These are phyloP conservation scores for Drosophila cardini DNA, from an alignment of 1,140 invertebrate species.

Conservation along the genomic window DNA sequence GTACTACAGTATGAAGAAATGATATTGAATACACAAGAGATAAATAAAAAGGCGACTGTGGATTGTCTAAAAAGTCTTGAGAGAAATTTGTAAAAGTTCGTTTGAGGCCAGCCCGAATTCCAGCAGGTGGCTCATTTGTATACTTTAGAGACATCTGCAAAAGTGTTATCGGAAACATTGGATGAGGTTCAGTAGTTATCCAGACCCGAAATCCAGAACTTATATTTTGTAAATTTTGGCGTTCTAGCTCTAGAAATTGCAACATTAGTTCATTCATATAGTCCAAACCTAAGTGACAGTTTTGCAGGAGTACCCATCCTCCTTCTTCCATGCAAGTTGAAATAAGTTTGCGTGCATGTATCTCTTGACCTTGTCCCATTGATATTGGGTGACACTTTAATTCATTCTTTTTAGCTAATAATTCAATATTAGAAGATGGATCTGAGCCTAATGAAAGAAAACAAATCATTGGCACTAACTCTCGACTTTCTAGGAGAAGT, in stretches of 20 bases:
- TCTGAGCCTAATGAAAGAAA: conserved; percentile 96
- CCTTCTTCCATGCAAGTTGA: conserved; percentile 89
- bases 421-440: conserved; percentile 94
- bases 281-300: conserved; percentile 95
- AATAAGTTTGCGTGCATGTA: conserved; percentile 93
- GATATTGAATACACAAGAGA: conserved; percentile 94
- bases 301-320: conserved; percentile 94
- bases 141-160: conserved; percentile 94
- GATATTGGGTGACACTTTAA: conserved; percentile 90
- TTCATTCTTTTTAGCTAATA: conserved; percentile 91
- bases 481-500: conserved; percentile 91
- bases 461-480: conserved; percentile 93
- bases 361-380: conserved; percentile 97
- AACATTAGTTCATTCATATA: conserved; percentile 94
- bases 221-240: conserved; percentile 71
- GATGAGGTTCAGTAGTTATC: conserved; percentile 95
- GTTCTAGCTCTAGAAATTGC: conserved; percentile 87
- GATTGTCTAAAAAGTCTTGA: conserved; percentile 94
- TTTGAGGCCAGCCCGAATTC: conserved; percentile 92
- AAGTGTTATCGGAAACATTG: conserved; percentile 92
- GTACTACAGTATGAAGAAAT: conserved; percentile 95
- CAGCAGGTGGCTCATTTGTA: conserved; percentile 95
- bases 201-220: conserved; percentile 92
- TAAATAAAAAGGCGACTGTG: conserved; percentile 92
- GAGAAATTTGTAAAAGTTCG: conserved; percentile 93